Percentiles rank a stretch among this genome's conserved stretches.
Evolutionary conservation across 2,113 vertebrate genomes (phyloP).

Genomic region (Protomyctophum bolini): DNA sequence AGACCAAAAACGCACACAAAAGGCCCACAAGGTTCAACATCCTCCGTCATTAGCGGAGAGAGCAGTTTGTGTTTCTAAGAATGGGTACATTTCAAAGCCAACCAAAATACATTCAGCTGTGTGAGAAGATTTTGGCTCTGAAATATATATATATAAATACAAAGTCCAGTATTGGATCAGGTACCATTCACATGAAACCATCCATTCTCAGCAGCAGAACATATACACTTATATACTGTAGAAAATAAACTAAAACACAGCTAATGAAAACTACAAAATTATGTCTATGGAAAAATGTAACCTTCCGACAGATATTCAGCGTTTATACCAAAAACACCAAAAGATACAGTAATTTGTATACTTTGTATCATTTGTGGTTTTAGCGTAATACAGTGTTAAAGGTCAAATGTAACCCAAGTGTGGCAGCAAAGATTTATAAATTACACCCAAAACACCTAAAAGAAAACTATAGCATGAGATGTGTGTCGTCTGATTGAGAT

Average conservation of each 20-base stretch:
- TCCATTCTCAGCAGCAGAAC: slow-evolving; percentile 33
- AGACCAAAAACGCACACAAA: slow-evolving; percentile 54
- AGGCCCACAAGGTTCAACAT: slow-evolving; percentile 55
- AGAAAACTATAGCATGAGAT: slow-evolving; percentile 12
- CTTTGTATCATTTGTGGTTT: slow-evolving; percentile 41
- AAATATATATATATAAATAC: slow-evolving; percentile 8
- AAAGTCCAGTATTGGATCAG: slow-evolving; percentile 16
- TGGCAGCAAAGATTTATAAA: slow-evolving; percentile 17
- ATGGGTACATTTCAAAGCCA: slow-evolving; percentile 34
- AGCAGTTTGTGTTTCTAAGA: slow-evolving; percentile 23
- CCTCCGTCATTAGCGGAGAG: slow-evolving; percentile 40
- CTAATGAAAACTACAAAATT: not conserved
- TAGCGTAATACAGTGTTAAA: slow-evolving; percentile 54
- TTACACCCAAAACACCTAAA: slow-evolving; percentile 15
- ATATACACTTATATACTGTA: too few species aligned
- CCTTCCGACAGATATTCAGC: not conserved
- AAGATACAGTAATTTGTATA: slow-evolving; percentile 31
- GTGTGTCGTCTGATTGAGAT: not conserved
- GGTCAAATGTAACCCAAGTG: slow-evolving; percentile 29
- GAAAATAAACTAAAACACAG: not conserved
- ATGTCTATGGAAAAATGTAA: not conserved
- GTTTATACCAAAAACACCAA: slow-evolving; percentile 13
- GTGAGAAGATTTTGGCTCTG: slow-evolving; percentile 33
- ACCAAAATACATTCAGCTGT: slow-evolving; percentile 59
- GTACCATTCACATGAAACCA: slow-evolving; percentile 17